These are phyloP conservation scores for Melikaiella ostensackeni DNA, from an alignment of 2,888 invertebrate genomes.

Conservation along the genomic window DNA sequence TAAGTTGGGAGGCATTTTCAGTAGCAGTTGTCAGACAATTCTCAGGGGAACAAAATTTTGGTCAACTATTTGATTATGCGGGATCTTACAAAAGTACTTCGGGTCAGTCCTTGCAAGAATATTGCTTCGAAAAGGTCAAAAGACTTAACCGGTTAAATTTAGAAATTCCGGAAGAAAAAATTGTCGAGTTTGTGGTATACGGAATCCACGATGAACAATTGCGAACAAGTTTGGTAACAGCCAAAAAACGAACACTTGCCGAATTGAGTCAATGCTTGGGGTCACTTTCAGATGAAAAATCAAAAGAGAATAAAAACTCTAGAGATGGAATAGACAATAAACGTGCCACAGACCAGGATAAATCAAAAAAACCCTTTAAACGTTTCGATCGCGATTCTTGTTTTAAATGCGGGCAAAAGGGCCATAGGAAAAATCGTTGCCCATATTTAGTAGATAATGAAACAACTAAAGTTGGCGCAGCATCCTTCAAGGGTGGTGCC, in stretches of 20 bases:
- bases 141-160: conserved; percentile 49
- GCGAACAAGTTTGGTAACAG: conserved; percentile 41
- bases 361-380: conserved; percentile 48
- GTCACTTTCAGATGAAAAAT: conserved; percentile 15
- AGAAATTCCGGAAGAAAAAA: conserved; percentile 47
- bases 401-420: conserved; percentile 19
- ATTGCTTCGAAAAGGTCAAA: conserved; percentile 49
- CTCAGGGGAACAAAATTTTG: conserved; percentile 50
- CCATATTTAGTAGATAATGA: background rate
- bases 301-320: background rate
- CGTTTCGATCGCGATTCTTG: conserved; percentile 42
- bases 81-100: conserved; percentile 42
- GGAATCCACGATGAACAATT: too few relatives aligned
- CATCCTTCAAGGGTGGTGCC: conserved; percentile 12
- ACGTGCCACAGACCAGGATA: conserved; percentile 46
- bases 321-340: conserved; percentile 10
- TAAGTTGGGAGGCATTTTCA: conserved; percentile 49
- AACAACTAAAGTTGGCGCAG: background rate
- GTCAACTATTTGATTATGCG: conserved; percentile 44
- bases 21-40: conserved; percentile 45
- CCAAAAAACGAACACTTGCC: conserved; percentile 42
- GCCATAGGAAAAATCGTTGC: conserved; percentile 32
- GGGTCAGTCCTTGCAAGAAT: conserved; percentile 44
- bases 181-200: conserved; percentile 49
- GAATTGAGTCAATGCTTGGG: conserved; percentile 47